Evolutionary conservation across 2,888 invertebrate genomes (phyloP), one percentile per base, ranked within the genome.

Genomic region (Cheilosia scutellata): DNA sequence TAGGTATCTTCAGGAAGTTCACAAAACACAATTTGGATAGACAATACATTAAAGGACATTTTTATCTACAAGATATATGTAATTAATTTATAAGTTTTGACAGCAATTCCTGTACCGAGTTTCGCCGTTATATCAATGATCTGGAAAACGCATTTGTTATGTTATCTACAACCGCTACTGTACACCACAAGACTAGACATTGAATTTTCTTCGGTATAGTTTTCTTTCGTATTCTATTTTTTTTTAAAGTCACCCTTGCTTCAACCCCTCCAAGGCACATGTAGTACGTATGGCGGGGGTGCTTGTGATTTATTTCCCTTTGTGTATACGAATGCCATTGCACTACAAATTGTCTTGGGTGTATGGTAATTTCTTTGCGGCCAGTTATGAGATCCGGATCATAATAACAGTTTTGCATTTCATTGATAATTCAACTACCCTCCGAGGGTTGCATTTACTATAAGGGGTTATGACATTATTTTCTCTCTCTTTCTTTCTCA

Each of bases 261-360:
- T 44, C 74, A 79, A 53, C 60, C 80, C 82, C 84, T 60, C 71
- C 6, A 66, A 65, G 80, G 63, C 71, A 33, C 47, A 71, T 40
- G n/a, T 1, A 27, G 29, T 29, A 57, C 7, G 20, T 29, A 62
- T 25, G 49, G 20, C 20, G 20, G 62, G 75, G 60, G 70, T 75
- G 83, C 53, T 31, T 33, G 68, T 86, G 72, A 86, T 86, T 86
- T 86, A 77, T 49, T 71, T 70, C 72, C 62, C 82, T 82, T 77
- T 72, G 31, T 86, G 86, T 72, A 86, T 82, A 63, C 71, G 82
- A 77, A 86, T 82, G 82, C 66, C 86, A 82, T 86, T 86, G 86
- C 86, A 82, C 82, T 62, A 33, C 40, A 16, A 16, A 9, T 47
- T 42, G 53, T 62, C 72, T 62, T 63, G 66, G 76, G 70, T 66